Evolutionary conservation across 2,888 invertebrate genomes (phyloP).

Genomic region (Prosapia bicincta): DNA sequence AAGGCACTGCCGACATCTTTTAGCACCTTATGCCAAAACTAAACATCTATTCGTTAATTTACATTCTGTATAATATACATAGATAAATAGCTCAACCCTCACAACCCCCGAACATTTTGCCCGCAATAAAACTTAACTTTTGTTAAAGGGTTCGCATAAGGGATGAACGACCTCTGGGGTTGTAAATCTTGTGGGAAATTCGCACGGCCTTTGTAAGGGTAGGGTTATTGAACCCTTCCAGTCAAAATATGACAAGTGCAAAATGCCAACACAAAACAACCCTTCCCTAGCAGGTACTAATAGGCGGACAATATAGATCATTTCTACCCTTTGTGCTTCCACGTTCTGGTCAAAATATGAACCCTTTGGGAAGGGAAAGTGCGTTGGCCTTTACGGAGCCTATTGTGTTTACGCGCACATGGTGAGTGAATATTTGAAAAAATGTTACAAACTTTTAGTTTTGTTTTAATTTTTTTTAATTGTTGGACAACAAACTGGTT

Average conservation of each 20-base stretch:
- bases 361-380: not conserved
- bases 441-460: no score
- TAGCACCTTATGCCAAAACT: no score
- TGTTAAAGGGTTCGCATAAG: not conserved
- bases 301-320: not conserved
- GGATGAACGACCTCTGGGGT: not conserved
- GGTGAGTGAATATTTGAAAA: no score
- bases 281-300: not conserved
- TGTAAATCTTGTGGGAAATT: slow-evolving; percentile 2
- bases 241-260: slow-evolving; percentile 29
- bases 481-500: no score
- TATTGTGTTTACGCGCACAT: no score
- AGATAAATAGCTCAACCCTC: no score
- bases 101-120: not conserved
- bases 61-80: no score
- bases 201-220: not conserved
- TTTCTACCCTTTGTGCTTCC: not conserved
- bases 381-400: not conserved
- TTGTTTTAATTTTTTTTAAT: no score
- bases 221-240: slow-evolving; percentile 4
- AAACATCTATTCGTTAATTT: no score
- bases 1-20: no score
- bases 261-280: not conserved
- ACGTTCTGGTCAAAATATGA: not conserved
- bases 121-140: not conserved